Evolutionary conservation across 2,888 invertebrate species (phyloP).

Genomic region (Noctua janthina): DNA sequence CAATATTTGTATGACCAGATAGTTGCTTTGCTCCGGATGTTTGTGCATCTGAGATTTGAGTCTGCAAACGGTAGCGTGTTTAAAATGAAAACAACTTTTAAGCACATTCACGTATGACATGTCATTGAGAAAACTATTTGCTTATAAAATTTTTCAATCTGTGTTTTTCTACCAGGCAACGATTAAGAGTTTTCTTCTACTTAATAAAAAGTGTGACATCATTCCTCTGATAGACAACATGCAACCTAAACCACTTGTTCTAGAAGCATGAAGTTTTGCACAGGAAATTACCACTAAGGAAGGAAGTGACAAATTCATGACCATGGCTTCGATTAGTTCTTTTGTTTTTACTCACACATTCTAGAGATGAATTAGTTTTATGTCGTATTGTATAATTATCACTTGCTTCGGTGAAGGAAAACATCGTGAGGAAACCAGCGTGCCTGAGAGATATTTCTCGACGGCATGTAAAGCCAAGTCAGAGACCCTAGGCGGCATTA

Average conservation of each 20-base stretch:
- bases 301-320: neutral
- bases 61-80: constrained; percentile 43
- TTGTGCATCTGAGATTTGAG: constrained; percentile 39
- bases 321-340: neutral
- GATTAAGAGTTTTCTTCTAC: neutral
- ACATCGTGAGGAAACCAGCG: no score
- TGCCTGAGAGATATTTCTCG: no score
- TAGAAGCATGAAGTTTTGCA: neutral
- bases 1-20: constrained; percentile 37
- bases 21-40: constrained; percentile 38
- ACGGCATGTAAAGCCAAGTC: no score
- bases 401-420: no score
- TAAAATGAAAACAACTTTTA: constrained; percentile 36
- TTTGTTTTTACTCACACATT: no score
- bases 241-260: neutral
- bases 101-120: neutral
- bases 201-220: neutral
- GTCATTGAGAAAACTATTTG: neutral
- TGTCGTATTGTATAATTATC: no score
- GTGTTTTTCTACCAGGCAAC: neutral
- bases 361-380: no score
- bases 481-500: no score
- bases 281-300: neutral
- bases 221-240: neutral
- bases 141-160: neutral